Evolutionary conservation across 2,888 invertebrate genomes (phyloP).

Genomic region (Encarsia formosa): DNA sequence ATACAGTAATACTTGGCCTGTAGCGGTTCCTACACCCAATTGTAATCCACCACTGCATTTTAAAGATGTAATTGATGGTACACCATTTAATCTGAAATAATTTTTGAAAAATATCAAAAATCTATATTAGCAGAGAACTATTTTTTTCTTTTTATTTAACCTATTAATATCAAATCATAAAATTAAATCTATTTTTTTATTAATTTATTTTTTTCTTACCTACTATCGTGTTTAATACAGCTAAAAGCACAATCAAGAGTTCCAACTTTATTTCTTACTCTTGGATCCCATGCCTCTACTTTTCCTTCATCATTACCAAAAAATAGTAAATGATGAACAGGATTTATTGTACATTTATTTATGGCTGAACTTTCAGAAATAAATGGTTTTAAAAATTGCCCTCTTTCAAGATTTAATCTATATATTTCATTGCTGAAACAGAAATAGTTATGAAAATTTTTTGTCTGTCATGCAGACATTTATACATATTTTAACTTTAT

Average conservation of each 20-base stretch:
- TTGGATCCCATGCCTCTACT: constrained; percentile 96
- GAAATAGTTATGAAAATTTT: constrained; percentile 29
- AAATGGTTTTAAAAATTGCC: constrained; percentile 86
- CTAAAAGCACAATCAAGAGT: constrained; percentile 78
- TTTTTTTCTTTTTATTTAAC: no score
- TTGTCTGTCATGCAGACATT: no score
- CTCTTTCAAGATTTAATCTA: constrained; percentile 91
- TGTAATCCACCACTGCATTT: constrained; percentile 72
- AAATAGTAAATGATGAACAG: constrained; percentile 80
- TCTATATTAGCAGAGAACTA: no score
- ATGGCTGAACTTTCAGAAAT: constrained; percentile 70
- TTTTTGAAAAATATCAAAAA: no score
- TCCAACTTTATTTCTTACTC: constrained; percentile 72
- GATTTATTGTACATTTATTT: constrained; percentile 83
- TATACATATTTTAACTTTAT: no score
- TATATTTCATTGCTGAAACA: constrained; percentile 75
- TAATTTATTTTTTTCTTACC: constrained; percentile 49
- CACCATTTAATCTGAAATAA: constrained; percentile 56
- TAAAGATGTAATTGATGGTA: constrained; percentile 75
- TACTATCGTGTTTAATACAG: constrained; percentile 57
- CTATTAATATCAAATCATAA: constrained; percentile 12
- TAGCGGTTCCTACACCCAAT: constrained; percentile 87
- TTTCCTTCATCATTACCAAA: constrained; percentile 87
- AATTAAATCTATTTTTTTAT: background rate
- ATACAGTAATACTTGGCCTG: constrained; percentile 90